Evolutionary conservation across 2,888 invertebrate species (phyloP).

Genomic region (Neoitamus cyanurus): DNA sequence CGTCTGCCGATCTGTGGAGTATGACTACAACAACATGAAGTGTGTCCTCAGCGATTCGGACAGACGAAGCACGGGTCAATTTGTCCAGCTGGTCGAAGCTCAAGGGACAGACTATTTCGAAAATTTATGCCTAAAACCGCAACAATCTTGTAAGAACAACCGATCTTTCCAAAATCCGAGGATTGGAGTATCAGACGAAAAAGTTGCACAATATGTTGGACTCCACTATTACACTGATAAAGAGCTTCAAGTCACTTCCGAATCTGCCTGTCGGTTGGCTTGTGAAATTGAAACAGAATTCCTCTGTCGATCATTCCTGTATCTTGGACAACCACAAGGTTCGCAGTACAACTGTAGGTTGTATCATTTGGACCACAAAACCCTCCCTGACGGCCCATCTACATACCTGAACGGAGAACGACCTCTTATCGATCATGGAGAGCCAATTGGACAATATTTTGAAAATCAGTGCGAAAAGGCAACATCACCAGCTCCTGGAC

Average conservation of each 20-base stretch:
- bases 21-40: constrained; percentile 92
- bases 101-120: constrained; percentile 84
- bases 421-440: constrained; percentile 91
- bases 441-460: constrained; percentile 88
- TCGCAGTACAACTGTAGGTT: constrained; percentile 90
- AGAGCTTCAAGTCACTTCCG: constrained; percentile 89
- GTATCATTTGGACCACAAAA: constrained; percentile 92
- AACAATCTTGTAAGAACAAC: constrained; percentile 88
- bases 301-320: constrained; percentile 85
- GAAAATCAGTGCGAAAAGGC: constrained; percentile 87
- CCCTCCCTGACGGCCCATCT: constrained; percentile 90
- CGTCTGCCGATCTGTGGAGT: constrained; percentile 91
- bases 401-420: constrained; percentile 90
- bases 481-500: constrained; percentile 57
- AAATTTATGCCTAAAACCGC: constrained; percentile 89
- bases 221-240: constrained; percentile 94
- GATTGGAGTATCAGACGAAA: constrained; percentile 90
- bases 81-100: constrained; percentile 90
- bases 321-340: constrained; percentile 74
- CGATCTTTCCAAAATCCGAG: constrained; percentile 83
- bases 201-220: constrained; percentile 91
- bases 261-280: constrained; percentile 88
- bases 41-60: constrained; percentile 93
- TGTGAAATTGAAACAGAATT: constrained; percentile 95
- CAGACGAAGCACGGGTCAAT: constrained; percentile 86